These are phyloP conservation scores for Tipula vernalis DNA, from an alignment of 2,888 invertebrate species.

Conservation along the genomic window DNA sequence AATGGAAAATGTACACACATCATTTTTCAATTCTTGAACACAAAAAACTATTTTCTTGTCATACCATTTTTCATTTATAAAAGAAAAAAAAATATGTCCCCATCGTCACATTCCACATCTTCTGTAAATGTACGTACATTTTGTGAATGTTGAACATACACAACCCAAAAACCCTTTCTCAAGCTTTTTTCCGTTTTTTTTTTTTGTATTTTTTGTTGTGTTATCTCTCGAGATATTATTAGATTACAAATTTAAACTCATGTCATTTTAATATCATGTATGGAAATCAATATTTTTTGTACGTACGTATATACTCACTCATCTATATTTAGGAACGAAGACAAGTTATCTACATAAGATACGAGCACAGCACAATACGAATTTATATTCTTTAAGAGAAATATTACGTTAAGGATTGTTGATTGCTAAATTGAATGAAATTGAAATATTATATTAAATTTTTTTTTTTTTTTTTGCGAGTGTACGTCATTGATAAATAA, in stretches of 20 bases:
- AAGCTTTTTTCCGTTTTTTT: neutral
- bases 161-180: neutral
- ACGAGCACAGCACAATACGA: neutral
- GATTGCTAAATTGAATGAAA: neutral
- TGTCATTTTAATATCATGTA: conserved; percentile 4
- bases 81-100: neutral
- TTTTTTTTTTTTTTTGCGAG: neutral
- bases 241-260: conserved; percentile 4
- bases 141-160: neutral
- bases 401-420: neutral
- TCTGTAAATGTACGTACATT: neutral
- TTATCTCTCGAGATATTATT: conserved; percentile 4
- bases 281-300: neutral
- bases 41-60: neutral
- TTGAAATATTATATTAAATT: neutral
- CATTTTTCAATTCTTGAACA: neutral
- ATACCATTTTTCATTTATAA: neutral
- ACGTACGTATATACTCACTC: neutral
- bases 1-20: neutral
- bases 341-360: neutral
- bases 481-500: neutral
- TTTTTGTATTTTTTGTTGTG: neutral
- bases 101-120: neutral
- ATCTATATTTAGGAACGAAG: neutral
- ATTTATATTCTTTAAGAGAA: neutral